Evolutionary conservation across 2,888 invertebrate genomes (phyloP).

Genomic region (Pollenia amentaria): DNA sequence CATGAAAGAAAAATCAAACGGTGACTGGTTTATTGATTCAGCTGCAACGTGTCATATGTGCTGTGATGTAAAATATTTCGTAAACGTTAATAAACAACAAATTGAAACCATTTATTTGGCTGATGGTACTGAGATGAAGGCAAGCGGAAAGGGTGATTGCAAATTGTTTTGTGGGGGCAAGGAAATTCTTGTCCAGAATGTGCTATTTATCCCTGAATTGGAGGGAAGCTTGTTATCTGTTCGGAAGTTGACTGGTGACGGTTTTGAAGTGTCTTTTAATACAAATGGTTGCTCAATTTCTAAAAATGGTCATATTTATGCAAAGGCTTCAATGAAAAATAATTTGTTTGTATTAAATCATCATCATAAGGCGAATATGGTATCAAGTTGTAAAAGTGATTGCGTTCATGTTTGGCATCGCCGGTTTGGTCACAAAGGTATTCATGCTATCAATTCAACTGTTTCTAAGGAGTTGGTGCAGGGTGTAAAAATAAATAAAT

Average conservation of each 20-base stretch:
- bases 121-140: slow-evolving; percentile 14
- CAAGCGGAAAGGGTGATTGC: slow-evolving; percentile 17
- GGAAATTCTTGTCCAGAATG: background rate
- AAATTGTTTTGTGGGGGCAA: slow-evolving; percentile 19
- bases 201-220: background rate
- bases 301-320: background rate
- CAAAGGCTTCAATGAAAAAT: slow-evolving; percentile 1
- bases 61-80: background rate
- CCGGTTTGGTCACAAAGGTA: slow-evolving; percentile 1
- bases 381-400: background rate
- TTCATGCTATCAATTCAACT: background rate
- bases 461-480: background rate
- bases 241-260: background rate
- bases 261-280: background rate
- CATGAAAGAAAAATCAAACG: background rate
- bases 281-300: background rate
- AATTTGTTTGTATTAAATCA: slow-evolving; percentile 8
- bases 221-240: slow-evolving; percentile 14
- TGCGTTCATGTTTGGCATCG: background rate
- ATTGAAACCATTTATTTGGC: slow-evolving; percentile 20
- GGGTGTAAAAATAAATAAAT: slow-evolving; percentile 20
- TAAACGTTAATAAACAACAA: background rate
- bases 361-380: background rate
- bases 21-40: slow-evolving; percentile 29
- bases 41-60: too few relatives aligned